A percentile compares a stretch with the other conserved stretches of the same genome.
These are phyloP conservation scores for Oscheius sp. DNA, from an alignment of 2,888 invertebrate species.

Conservation along the genomic window DNA sequence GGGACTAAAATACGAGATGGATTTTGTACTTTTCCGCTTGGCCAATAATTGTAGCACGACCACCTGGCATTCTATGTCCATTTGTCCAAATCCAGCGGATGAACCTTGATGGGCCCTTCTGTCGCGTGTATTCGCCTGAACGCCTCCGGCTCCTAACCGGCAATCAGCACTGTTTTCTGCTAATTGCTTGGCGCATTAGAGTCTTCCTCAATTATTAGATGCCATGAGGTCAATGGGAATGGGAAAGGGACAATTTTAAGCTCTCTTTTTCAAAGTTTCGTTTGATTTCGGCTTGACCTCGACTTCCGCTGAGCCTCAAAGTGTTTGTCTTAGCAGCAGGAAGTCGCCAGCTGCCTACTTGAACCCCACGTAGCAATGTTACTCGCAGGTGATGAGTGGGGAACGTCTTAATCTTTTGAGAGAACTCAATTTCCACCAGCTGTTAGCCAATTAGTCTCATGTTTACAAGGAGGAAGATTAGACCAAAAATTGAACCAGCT, in stretches of 20 bases:
- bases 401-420: background rate
- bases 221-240: background rate
- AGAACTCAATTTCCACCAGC: too few species aligned
- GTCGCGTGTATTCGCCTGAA: background rate
- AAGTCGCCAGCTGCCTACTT: constrained; percentile 7
- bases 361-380: background rate
- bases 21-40: background rate
- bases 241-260: background rate
- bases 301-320: background rate
- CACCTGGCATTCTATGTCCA: background rate
- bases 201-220: background rate
- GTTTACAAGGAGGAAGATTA: too few species aligned
- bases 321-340: constrained; percentile 19
- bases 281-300: background rate
- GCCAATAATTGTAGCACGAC: background rate
- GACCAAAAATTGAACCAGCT: background rate
- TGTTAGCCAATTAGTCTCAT: background rate
- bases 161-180: constrained; percentile 2
- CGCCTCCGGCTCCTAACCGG: background rate
- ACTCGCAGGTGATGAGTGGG: background rate
- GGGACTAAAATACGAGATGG: background rate
- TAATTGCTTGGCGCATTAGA: constrained; percentile 13
- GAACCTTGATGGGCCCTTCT: background rate
- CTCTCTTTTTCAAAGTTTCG: background rate
- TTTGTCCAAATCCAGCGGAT: too few species aligned